A percentile compares a stretch with the other conserved stretches of the same genome.
phyloP scores from a whole-genome alignment of 2,888 invertebrate species.

The Strigamia maritima region DNA sequence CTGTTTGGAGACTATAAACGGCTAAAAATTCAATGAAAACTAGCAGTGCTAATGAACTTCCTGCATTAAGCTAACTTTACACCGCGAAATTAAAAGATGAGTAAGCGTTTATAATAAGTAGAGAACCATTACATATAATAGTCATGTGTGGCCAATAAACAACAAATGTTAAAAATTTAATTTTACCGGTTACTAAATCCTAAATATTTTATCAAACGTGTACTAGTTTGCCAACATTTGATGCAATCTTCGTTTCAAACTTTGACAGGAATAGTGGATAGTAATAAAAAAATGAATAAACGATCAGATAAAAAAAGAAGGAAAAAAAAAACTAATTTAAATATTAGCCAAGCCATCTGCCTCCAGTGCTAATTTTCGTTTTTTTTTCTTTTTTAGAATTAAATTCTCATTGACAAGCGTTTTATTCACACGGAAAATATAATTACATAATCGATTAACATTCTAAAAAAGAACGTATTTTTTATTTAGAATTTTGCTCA shows the following conservation, averaged over 20 bases:
- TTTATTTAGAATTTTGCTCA: background rate
- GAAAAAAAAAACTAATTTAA: conserved; percentile 16
- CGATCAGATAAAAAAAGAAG: background rate
- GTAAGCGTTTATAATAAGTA: background rate
- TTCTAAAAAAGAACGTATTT: background rate
- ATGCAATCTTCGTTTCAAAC: background rate
- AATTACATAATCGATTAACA: conserved; percentile 18
- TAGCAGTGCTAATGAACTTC: background rate
- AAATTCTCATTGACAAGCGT: conserved; percentile 12
- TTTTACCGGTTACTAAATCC: background rate
- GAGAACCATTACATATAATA: background rate
- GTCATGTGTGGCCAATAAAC: too few species aligned
- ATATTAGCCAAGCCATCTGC: conserved; percentile 30
- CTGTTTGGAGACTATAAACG: background rate
- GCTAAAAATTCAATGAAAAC: background rate
- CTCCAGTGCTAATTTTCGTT: conserved; percentile 6
- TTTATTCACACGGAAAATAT: conserved; percentile 21
- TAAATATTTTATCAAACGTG: background rate
- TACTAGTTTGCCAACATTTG: background rate
- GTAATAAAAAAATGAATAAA: background rate
- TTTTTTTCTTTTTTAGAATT: conserved; percentile 1
- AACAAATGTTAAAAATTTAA: background rate
- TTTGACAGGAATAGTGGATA: background rate
- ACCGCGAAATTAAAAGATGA: background rate
- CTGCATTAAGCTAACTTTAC: background rate